Conservation (phyloP, 2,888 invertebrate genomes). For the Xylota segnis region DNA sequence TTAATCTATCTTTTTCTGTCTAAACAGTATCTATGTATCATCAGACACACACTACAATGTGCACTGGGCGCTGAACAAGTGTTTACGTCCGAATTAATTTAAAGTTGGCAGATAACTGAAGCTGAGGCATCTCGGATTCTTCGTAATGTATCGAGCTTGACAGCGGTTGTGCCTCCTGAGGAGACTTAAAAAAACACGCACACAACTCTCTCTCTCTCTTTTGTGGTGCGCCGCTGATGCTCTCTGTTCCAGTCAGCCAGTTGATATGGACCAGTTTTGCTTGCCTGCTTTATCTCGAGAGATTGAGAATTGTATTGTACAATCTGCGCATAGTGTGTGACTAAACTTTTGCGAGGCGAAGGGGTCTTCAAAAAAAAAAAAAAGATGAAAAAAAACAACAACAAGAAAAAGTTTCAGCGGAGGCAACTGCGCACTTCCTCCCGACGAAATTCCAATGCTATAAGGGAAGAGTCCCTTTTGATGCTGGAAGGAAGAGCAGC, state of each 20-base stretch:
- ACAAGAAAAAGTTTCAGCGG: constrained; percentile 6
- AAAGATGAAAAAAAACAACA: too few species aligned
- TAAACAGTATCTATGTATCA: constrained; percentile 45
- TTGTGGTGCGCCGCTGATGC: not conserved
- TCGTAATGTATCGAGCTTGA: constrained; percentile 52
- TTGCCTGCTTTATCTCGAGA: constrained; percentile 45
- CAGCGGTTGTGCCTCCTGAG: constrained; percentile 21
- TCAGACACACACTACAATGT: constrained; percentile 31
- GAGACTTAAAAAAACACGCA: not conserved
- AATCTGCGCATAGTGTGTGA: constrained; percentile 59
- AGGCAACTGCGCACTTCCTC: constrained; percentile 64
- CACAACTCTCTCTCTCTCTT: not conserved
- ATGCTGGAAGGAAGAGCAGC: constrained; percentile 15
- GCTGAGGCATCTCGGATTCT: constrained; percentile 69
- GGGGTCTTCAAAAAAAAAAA: too few species aligned
- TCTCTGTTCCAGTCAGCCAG: not conserved
- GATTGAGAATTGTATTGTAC: constrained; percentile 20
- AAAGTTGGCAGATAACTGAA: constrained; percentile 83
- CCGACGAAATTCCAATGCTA: constrained; percentile 57
- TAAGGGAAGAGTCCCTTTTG: constrained; percentile 47
- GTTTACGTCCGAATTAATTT: constrained; percentile 82
- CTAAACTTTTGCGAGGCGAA: not conserved
- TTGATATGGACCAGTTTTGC: constrained; percentile 32
- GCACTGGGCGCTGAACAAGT: constrained; percentile 15
- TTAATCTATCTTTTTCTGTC: constrained; percentile 20